Conservation (phyloP, 2,888 invertebrate genomes). For the Cantharis nigra region DNA sequence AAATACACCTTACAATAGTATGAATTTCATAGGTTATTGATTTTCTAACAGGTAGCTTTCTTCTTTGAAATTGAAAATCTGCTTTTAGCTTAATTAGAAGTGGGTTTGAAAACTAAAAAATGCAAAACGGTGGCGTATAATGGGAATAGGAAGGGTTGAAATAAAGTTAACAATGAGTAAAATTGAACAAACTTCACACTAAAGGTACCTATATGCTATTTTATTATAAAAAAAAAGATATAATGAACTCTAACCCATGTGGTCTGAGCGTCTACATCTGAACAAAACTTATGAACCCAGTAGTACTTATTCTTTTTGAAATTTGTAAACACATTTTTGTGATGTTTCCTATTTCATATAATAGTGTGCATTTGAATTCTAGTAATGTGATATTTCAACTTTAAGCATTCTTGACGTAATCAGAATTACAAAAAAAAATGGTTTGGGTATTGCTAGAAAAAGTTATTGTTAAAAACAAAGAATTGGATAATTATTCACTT, state of each 20-base stretch:
- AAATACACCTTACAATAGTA: too few species aligned
- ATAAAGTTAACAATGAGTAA: too few species aligned
- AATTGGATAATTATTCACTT: not conserved
- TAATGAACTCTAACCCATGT: not conserved
- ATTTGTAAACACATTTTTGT: not conserved
- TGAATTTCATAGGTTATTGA: too few species aligned
- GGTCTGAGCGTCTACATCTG: not conserved
- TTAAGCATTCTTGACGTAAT: not conserved
- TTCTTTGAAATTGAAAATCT: too few species aligned
- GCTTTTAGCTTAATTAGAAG: too few species aligned
- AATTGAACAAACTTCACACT: too few species aligned
- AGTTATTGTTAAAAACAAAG: not conserved
- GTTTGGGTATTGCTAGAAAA: not conserved
- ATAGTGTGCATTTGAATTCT: not conserved
- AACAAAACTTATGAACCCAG: not conserved
- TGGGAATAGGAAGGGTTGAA: too few species aligned
- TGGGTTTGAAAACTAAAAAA: too few species aligned
- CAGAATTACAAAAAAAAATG: not conserved
- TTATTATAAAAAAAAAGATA: not conserved
- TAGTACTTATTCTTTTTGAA: not conserved
- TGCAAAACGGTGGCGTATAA: too few species aligned
- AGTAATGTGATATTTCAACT: not conserved
- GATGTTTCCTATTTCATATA: not conserved
- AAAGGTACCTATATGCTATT: too few species aligned
- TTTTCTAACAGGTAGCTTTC: too few species aligned